phyloP scores from a whole-genome alignment of 2,888 invertebrate species.

The Gari tellinella region DNA sequence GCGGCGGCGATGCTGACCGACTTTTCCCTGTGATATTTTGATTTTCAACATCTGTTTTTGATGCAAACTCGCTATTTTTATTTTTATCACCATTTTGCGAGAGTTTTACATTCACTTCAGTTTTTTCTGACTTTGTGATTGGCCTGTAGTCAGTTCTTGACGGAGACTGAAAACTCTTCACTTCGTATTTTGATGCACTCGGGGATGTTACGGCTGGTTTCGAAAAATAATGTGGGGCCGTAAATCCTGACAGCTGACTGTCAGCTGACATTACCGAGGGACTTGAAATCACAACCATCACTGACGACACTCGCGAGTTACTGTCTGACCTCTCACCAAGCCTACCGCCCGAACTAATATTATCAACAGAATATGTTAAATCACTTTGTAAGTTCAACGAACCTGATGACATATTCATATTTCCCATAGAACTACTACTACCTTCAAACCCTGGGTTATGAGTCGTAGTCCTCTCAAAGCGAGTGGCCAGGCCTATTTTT shows the following conservation, averaged over 20 bases:
- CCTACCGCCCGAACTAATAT: slow-evolving; percentile 26
- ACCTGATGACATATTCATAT: too few species aligned
- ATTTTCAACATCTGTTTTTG: slow-evolving; percentile 8
- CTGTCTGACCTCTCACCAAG: slow-evolving; percentile 13
- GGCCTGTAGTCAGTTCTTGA: slow-evolving; percentile 56
- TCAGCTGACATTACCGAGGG: slow-evolving; percentile 60
- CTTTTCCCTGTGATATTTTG: slow-evolving; percentile 9
- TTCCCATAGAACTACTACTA: slow-evolving; percentile 13
- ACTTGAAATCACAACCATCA: slow-evolving; percentile 58
- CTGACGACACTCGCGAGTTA: slow-evolving; percentile 53
- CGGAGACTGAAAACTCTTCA: slow-evolving; percentile 4
- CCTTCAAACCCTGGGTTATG: slow-evolving; percentile 42
- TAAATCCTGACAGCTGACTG: slow-evolving; percentile 38
- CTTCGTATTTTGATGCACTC: slow-evolving; percentile 31
- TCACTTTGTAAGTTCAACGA: slow-evolving; percentile 52
- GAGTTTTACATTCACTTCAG: slow-evolving; percentile 68
- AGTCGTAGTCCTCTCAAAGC: slow-evolving; percentile 76
- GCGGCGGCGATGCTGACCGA: slow-evolving; percentile 57
- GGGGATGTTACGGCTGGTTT: slow-evolving; percentile 34
- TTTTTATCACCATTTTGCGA: slow-evolving; percentile 51
- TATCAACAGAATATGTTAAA: slow-evolving; percentile 52
- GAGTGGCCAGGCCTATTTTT: slow-evolving; percentile 80
- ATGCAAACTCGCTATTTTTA: slow-evolving; percentile 17
- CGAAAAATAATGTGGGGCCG: slow-evolving; percentile 41
- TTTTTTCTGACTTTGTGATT: slow-evolving; percentile 72